These are phyloP conservation scores for Drosophila niveifrons DNA, from an alignment of 2,888 invertebrate genomes.

Conservation along the genomic window DNA sequence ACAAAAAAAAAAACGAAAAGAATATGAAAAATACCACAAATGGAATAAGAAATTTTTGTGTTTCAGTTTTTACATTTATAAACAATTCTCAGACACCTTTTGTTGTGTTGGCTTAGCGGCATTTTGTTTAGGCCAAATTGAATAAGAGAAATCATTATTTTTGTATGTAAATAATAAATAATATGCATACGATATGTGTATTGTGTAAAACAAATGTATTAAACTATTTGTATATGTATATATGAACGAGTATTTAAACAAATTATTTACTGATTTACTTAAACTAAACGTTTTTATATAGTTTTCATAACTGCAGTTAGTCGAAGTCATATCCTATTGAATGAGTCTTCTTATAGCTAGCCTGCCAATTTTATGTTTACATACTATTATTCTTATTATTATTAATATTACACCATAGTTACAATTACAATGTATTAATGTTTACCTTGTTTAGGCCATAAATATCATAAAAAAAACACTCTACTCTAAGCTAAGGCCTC, in stretches of 20 bases:
- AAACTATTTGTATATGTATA: conserved; percentile 34
- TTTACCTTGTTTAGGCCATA: conserved; percentile 56
- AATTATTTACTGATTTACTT: conserved; percentile 50
- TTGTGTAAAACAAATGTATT: conserved; percentile 39
- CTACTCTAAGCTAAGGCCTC: conserved; percentile 35
- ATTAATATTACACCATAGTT: conserved; percentile 21
- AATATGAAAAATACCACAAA: conserved; percentile 27
- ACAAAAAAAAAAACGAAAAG: conserved; percentile 16
- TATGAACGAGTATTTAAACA: conserved; percentile 32
- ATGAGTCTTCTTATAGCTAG: conserved; percentile 75
- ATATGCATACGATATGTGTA: conserved; percentile 26
- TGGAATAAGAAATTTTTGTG: conserved; percentile 26
- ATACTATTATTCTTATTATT: conserved; percentile 33
- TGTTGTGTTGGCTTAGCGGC: conserved; percentile 59
- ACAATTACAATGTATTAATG: conserved; percentile 23
- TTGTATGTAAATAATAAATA: conserved; percentile 60
- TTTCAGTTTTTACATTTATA: conserved; percentile 51
- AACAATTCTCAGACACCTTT: conserved; percentile 50
- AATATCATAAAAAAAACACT: conserved; percentile 16
- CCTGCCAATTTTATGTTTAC: conserved; percentile 70
- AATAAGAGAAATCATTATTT: conserved; percentile 52
- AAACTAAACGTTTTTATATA: conserved; percentile 44
- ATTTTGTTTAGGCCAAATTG: conserved; percentile 55
- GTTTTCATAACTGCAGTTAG: conserved; percentile 51
- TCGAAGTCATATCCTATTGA: conserved; percentile 66